Conservation (phyloP, 2,797 vertebrate species). For the Tamandua tetradactyla region DNA sequence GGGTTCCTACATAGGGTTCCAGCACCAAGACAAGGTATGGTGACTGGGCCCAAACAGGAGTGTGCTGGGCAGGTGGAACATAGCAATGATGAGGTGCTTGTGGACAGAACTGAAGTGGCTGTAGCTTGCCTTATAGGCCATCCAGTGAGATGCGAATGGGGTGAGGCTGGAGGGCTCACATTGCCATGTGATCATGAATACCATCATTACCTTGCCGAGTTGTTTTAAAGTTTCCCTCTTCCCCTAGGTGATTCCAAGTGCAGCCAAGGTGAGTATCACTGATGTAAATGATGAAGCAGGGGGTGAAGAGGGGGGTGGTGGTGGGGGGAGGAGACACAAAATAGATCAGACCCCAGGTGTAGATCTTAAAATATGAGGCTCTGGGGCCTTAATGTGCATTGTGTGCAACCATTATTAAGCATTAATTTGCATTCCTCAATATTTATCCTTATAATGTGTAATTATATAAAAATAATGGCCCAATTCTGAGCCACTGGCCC, state of each 20-base stretch:
- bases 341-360: neutral
- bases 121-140: neutral
- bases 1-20: neutral
- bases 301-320: too few species aligned
- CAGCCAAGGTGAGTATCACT: neutral
- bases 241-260: neutral
- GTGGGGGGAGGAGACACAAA: too few species aligned
- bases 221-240: neutral
- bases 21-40: neutral
- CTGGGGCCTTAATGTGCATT: neutral
- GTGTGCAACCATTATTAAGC: neutral
- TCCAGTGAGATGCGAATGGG: neutral
- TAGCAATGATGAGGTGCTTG: neutral
- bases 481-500: neutral
- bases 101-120: neutral
- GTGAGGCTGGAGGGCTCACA: neutral
- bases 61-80: neutral
- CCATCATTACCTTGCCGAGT: neutral
- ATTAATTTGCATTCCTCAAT: neutral
- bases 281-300: neutral
- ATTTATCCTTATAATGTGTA: neutral
- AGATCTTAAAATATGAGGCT: neutral
- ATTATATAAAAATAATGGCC: neutral
- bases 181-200: neutral
- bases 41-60: neutral